Conservation (phyloP, 2,888 invertebrate species). For the Hydrotaea cyrtoneurina region DNA sequence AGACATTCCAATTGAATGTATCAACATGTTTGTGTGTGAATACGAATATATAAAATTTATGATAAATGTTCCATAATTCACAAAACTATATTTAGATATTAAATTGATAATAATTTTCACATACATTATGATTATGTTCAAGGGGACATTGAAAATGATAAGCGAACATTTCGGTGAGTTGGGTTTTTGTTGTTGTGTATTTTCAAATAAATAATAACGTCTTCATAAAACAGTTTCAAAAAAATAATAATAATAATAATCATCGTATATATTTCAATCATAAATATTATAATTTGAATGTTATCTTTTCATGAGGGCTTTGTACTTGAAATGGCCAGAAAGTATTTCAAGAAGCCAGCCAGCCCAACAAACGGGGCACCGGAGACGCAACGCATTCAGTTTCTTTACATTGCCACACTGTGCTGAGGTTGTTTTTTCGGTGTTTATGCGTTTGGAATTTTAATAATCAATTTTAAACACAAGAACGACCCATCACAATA, state of each 20-base stretch:
- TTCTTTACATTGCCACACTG: neutral
- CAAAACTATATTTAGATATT: slow-evolving; percentile 11
- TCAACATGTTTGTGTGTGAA: too few relatives aligned
- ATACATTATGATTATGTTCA: slow-evolving; percentile 9
- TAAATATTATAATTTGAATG: slow-evolving; percentile 21
- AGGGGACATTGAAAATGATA: slow-evolving; percentile 1
- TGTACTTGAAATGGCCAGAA: neutral
- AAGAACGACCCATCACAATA: slow-evolving; percentile 43
- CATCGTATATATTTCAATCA: slow-evolving; percentile 16
- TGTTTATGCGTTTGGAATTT: slow-evolving; percentile 55
- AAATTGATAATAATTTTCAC: neutral
- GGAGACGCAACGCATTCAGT: neutral
- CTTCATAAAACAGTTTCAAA: slow-evolving; percentile 8
- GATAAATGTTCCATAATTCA: slow-evolving; percentile 1
- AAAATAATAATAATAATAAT: slow-evolving; percentile 21
- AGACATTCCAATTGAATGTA: too few relatives aligned
- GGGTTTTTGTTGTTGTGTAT: too few relatives aligned
- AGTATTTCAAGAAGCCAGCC: slow-evolving; percentile 10
- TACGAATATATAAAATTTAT: neutral
- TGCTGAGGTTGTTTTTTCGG: slow-evolving; percentile 1
- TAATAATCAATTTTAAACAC: slow-evolving; percentile 54
- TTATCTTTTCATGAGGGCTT: neutral
- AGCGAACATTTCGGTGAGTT: neutral
- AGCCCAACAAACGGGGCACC: neutral
- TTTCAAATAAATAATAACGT: slow-evolving; percentile 33